Evolutionary conservation across 2,113 vertebrate genomes (phyloP).

Genomic region (Typhlomys cinereus): DNA sequence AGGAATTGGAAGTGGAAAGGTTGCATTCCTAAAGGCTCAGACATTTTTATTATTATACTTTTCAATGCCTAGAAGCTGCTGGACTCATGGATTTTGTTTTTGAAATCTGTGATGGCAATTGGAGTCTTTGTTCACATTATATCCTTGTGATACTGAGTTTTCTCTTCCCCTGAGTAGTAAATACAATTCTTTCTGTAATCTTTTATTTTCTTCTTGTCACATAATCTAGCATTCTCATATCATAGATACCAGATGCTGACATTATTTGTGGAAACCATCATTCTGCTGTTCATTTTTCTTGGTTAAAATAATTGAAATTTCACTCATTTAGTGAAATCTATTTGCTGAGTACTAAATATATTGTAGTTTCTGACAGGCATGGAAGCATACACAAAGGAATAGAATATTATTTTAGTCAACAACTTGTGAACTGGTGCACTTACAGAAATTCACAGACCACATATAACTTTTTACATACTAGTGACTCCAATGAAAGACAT

Average conservation of each 20-base stretch:
- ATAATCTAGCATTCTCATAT: neutral
- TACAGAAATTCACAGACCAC: conserved; percentile 18
- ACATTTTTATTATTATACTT: neutral
- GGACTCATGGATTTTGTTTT: neutral
- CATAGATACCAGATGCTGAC: neutral
- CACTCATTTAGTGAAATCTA: neutral
- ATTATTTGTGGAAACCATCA: conserved; percentile 5
- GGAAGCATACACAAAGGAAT: neutral
- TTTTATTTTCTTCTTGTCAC: conserved; percentile 15
- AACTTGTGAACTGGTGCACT: neutral
- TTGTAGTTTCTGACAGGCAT: neutral
- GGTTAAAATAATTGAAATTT: conserved; percentile 5
- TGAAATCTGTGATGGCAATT: neutral
- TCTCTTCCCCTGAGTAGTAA: neutral
- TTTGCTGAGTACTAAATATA: neutral
- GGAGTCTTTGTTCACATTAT: neutral
- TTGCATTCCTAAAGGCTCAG: neutral
- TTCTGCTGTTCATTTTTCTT: neutral
- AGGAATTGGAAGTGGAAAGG: neutral
- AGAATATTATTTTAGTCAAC: neutral
- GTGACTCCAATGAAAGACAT: neutral
- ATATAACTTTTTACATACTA: neutral
- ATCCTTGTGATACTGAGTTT: neutral
- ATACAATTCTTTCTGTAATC: neutral
- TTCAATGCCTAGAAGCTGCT: neutral